Conservation (phyloP, 2,797 vertebrate species). For the Ctenochaetus hawaiiensis region DNA sequence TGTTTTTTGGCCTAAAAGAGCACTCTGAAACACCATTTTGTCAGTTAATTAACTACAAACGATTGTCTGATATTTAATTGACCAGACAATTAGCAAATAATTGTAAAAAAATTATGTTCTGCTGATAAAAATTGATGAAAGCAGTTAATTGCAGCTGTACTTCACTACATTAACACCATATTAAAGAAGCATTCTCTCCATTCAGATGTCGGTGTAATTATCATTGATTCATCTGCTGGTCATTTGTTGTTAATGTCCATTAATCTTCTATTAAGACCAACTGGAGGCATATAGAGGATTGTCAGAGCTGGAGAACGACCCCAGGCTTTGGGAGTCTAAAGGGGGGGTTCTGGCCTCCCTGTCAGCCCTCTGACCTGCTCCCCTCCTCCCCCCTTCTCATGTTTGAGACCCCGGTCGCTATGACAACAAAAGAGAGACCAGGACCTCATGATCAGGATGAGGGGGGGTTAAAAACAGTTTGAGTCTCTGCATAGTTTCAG, state of each 20-base stretch:
- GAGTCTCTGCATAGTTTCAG: constrained; percentile 57
- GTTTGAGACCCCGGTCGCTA: constrained; percentile 60
- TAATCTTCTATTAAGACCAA: constrained; percentile 26
- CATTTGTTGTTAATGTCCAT: constrained; percentile 28
- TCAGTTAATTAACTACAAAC: too few relatives aligned
- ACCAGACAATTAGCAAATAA: not conserved
- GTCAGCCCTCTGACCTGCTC: constrained; percentile 62
- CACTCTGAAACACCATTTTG: too few relatives aligned
- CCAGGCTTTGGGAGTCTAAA: constrained; percentile 64
- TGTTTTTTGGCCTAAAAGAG: too few relatives aligned
- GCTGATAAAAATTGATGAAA: not conserved
- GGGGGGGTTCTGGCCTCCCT: constrained; percentile 63
- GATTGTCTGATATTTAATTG: not conserved
- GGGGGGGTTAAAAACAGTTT: constrained; percentile 47
- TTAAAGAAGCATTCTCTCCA: not conserved
- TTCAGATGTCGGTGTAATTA: not conserved
- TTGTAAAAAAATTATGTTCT: not conserved
- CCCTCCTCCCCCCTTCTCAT: constrained; percentile 15
- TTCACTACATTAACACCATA: not conserved
- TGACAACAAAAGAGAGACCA: constrained; percentile 69
- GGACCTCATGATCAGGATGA: constrained; percentile 45
- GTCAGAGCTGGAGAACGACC: constrained; percentile 35
- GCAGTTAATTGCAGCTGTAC: not conserved
- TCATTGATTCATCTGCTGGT: not conserved
- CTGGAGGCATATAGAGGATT: constrained; percentile 10